Evolutionary conservation across 2,888 invertebrate species (phyloP).

Genomic region (Conistra vaccinii): DNA sequence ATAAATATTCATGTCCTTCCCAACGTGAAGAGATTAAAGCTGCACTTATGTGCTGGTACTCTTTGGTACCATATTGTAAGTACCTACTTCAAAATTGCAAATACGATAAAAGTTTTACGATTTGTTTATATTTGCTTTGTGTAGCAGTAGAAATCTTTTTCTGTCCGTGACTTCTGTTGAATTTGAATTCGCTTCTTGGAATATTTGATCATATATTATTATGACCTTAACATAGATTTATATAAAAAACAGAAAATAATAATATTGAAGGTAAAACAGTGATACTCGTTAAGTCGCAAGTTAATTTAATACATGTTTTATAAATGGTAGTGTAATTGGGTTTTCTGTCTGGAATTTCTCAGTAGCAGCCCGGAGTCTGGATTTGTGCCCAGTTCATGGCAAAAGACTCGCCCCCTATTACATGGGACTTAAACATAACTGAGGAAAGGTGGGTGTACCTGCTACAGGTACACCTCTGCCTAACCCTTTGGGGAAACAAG

Average conservation of each 20-base stretch:
- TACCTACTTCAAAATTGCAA: slow-evolving; percentile 43
- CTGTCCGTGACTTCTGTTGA: background rate
- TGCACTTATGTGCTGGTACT: slow-evolving; percentile 47
- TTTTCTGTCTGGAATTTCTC: no score
- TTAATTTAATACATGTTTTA: no score
- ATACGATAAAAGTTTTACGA: slow-evolving; percentile 24
- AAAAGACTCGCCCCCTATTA: no score
- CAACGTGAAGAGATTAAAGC: slow-evolving; percentile 55
- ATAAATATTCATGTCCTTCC: slow-evolving; percentile 58
- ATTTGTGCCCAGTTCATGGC: no score
- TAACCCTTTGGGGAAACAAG: no score
- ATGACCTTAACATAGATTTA: background rate
- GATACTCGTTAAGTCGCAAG: background rate
- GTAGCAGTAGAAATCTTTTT: background rate
- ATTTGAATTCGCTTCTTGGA: background rate
- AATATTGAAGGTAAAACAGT: background rate
- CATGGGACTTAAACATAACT: no score
- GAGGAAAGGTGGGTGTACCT: no score
- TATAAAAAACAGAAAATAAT: background rate
- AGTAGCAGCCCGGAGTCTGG: no score
- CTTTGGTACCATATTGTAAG: background rate
- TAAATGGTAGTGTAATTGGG: no score
- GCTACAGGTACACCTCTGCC: no score
- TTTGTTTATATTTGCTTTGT: slow-evolving; percentile 13
- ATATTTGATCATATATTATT: fast-evolving